Evolutionary conservation across 2,888 invertebrate genomes (phyloP), one percentile per base, ranked within the genome.

Genomic region (Eupithecia inturbata): DNA sequence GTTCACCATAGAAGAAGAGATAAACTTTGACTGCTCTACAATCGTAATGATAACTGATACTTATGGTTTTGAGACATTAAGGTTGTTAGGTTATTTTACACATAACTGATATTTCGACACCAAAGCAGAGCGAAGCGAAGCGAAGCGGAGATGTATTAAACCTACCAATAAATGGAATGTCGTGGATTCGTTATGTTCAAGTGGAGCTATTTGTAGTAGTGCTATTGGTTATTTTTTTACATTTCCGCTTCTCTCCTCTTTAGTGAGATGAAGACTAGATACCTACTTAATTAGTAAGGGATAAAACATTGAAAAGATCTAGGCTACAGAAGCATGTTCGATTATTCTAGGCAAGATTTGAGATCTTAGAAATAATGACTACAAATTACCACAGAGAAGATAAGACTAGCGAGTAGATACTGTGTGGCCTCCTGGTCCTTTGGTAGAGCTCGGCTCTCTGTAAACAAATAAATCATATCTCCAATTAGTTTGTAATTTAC

Each of bases 331-430:
- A 12, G 3, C 10, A 16, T 62, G 31, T 1, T 16, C 16, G 62
- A 62, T 19, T 62, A 31, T 31, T 62, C 31, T 31, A 31, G 62
- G 62, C 62, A 62, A 62, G 62, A 31, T 31, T 62, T 31, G 62
- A 62, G 31, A 62, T 62, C 28, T 62, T 62, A 62, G 22, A 62
- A 62, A 7, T 14, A 33, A 36, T 33, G 39, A 64, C 64, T 39
- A 41, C 26, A 64, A 36, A 26, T 39, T 1, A 66, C 39, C 26
- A 28, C 76, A 77, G 75, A 72, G 68, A 72, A 68, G 72, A 33
- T 76, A 79, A 76, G 78, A 80, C 80, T 80, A 80, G n/a, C n/a
- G n/a, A n/a, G 80, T 70, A 66, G 67, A 66, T 39, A 66, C 12
- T 12, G n/a, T 0, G 66, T 26, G 26, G 62, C 22, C 41, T 70